These are phyloP conservation scores for Dusona sp. DNA, from an alignment of 2,888 invertebrate genomes.

Conservation along the genomic window DNA sequence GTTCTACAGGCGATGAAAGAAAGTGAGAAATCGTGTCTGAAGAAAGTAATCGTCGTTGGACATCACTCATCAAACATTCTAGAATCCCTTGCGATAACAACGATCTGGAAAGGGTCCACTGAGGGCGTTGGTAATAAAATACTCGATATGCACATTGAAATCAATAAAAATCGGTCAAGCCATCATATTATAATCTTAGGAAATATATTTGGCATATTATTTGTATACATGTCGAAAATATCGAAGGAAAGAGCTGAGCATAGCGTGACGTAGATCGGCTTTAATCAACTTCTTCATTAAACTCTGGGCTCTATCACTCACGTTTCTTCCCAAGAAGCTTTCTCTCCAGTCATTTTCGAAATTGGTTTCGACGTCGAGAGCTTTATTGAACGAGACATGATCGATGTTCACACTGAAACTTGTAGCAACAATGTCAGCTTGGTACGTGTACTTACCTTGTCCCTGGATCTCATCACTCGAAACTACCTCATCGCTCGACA, in stretches of 20 bases:
- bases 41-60: constrained; percentile 11
- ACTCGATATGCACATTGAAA: constrained; percentile 3
- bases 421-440: constrained; percentile 20
- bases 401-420: constrained; percentile 53
- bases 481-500: constrained; percentile 33
- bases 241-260: constrained; percentile 15
- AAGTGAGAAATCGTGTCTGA: neutral
- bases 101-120: neutral
- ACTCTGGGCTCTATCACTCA: constrained; percentile 21
- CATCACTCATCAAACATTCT: constrained; percentile 27
- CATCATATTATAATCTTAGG: constrained; percentile 26
- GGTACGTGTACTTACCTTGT: constrained; percentile 25
- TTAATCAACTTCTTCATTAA: constrained; percentile 66
- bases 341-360: constrained; percentile 57
- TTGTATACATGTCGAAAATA: constrained; percentile 1
- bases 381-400: constrained; percentile 63
- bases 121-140: constrained; percentile 27
- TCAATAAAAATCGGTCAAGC: constrained; percentile 14
- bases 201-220: constrained; percentile 14
- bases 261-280: constrained; percentile 33
- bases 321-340: constrained; percentile 19
- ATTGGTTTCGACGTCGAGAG: constrained; percentile 59
- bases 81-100: neutral
- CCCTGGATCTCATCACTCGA: constrained; percentile 19
- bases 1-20: constrained; percentile 19